phyloP scores from a whole-genome alignment of 64 coral and sea anemone genomes.

The Astreopora myriophthalma region DNA sequence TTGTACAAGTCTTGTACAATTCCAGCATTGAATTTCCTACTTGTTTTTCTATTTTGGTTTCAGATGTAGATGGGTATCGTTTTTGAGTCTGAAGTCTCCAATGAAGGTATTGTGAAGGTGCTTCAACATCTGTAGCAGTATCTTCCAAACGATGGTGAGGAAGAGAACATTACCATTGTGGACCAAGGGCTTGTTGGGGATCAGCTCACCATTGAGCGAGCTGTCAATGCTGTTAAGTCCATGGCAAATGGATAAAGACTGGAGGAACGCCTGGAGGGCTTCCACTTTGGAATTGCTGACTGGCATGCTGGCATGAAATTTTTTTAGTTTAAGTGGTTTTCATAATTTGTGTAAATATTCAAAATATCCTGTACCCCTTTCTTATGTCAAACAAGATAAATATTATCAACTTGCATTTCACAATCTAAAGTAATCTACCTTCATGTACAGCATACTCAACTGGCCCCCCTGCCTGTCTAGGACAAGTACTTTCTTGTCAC shows the following conservation, averaged over 20 bases:
- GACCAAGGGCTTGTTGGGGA: conserved; percentile 45
- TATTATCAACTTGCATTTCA: no score
- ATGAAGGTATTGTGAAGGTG: neutral
- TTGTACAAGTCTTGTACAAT: no score
- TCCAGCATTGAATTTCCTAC: no score
- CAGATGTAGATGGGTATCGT: no score
- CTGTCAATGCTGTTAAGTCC: conserved; percentile 40
- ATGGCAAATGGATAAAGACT: conserved; percentile 42
- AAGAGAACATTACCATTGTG: conserved; percentile 5
- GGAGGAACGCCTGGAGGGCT: conserved; percentile 4
- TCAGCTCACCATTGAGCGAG: conserved; percentile 20
- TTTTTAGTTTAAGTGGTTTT: neutral
- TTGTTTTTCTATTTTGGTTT: no score
- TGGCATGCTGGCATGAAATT: conserved; percentile 58
- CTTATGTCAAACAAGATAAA: no score
- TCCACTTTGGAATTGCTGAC: conserved; percentile 29
- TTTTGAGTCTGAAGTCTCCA: neutral
- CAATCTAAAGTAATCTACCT: no score
- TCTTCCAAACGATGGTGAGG: neutral
- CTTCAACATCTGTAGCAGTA: neutral
- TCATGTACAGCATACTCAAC: no score
- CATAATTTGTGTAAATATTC: neutral
- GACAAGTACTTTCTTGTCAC: no score
- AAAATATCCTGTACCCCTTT: neutral
- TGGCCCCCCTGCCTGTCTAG: no score